Percentiles rank a stretch among this genome's conserved stretches.
These are phyloP conservation scores for Galago senegalensis DNA, from an alignment of 2,797 vertebrate genomes.

Conservation along the genomic window DNA sequence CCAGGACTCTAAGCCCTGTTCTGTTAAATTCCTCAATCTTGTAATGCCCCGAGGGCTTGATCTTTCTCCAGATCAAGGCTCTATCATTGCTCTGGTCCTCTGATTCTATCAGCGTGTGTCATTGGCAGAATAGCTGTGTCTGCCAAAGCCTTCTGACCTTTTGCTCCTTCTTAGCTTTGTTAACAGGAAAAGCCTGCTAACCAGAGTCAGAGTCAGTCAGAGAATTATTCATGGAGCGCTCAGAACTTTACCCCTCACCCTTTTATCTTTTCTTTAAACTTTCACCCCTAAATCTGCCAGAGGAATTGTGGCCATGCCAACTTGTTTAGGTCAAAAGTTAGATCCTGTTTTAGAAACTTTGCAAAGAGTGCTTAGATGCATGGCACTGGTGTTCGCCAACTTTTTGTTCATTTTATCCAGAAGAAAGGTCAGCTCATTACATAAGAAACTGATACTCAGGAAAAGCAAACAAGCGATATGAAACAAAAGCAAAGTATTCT, in stretches of 20 bases:
- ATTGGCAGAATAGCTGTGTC: conserved; percentile 61
- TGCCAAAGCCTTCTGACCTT: conserved; percentile 70
- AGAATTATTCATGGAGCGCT: conserved; percentile 51
- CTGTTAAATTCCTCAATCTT: conserved; percentile 36
- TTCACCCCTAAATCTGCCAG: not conserved
- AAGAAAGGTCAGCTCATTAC: conserved; percentile 47
- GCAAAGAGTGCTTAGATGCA: not conserved
- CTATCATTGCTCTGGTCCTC: conserved; percentile 74
- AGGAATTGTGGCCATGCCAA: fast-evolving
- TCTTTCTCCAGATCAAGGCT: conserved; percentile 80
- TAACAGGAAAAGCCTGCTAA: conserved; percentile 68
- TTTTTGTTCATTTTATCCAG: conserved; percentile 32
- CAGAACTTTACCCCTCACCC: conserved; percentile 44
- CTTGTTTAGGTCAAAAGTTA: conserved; percentile 1
- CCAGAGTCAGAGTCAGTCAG: conserved; percentile 56
- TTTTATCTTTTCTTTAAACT: not conserved
- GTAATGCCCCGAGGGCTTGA: conserved; percentile 34
- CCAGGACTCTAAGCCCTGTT: not conserved
- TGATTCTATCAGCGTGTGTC: conserved; percentile 78
- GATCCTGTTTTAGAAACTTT: conserved; percentile 64
- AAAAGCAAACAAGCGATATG: not conserved
- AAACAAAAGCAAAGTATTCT: not conserved
- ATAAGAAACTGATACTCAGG: not conserved
- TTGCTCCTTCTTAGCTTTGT: conserved; percentile 63
- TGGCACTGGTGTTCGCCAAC: not conserved